Conservation (phyloP, 2,797 vertebrate species). For the Pipistrellus pipistrellus region DNA sequence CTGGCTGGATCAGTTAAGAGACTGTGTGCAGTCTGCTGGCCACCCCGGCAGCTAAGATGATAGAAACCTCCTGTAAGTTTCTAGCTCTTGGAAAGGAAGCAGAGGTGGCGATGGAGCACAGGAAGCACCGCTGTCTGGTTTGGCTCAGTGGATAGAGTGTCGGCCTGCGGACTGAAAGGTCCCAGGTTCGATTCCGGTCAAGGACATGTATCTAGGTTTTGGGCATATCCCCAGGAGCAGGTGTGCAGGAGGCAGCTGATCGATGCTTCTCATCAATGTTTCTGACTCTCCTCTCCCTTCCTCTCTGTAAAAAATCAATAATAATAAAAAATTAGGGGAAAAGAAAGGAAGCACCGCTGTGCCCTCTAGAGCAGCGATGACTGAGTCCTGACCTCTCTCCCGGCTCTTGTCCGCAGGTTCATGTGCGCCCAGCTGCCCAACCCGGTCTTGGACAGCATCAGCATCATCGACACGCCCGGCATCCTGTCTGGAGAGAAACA, state of each 20-base stretch:
- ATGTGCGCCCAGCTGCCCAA: constrained; percentile 97
- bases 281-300: no score
- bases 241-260: no score
- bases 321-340: no score
- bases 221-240: no score
- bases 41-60: not conserved
- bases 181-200: no score
- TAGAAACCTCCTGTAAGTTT: not conserved
- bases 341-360: not conserved
- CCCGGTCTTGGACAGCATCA: constrained; percentile 96
- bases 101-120: not conserved
- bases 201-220: no score
- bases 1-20: not conserved
- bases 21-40: not conserved
- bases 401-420: constrained; percentile 88
- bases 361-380: not conserved
- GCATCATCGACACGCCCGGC: constrained; percentile 97
- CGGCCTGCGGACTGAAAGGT: no score
- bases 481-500: constrained; percentile 91
- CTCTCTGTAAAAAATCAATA: no score
- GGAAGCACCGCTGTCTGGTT: no score
- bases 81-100: not conserved
- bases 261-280: no score
- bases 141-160: no score
- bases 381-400: not conserved